Conservation (phyloP, 1,140 invertebrate species). For the Triops longicaudatus region DNA sequence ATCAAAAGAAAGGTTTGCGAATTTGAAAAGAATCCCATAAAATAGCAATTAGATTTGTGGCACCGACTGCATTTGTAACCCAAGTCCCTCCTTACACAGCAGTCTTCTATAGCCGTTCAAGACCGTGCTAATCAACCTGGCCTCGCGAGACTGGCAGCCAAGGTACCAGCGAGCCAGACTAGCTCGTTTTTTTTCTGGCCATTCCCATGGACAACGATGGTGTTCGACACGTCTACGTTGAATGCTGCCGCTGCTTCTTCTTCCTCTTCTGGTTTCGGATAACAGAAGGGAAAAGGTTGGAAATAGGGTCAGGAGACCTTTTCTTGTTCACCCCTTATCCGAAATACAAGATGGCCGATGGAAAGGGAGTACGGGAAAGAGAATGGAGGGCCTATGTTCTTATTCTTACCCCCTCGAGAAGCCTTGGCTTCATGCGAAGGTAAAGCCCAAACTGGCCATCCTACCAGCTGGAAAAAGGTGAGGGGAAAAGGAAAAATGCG, state of each 20-base stretch:
- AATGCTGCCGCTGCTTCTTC: background rate
- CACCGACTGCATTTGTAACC: background rate
- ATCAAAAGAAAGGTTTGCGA: background rate
- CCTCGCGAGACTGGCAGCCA: background rate
- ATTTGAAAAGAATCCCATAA: background rate
- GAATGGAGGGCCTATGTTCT: background rate
- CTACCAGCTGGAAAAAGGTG: background rate
- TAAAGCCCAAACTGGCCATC: background rate
- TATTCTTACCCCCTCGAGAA: background rate
- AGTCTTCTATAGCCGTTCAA: background rate
- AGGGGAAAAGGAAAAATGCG: conserved; percentile 1
- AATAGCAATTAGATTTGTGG: background rate
- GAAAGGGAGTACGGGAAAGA: background rate
- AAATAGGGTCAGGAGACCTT: background rate
- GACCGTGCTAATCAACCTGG: conserved; percentile 5
- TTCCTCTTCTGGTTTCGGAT: conserved; percentile 4
- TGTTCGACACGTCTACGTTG: background rate
- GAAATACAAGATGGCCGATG: background rate
- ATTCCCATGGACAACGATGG: background rate
- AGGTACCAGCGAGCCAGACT: background rate
- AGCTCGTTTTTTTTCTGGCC: background rate
- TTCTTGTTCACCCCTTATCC: background rate
- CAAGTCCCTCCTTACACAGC: background rate
- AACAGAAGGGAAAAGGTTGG: background rate
- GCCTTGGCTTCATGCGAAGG: background rate